Conservation (phyloP, 37 sponge, comb jelly and placozoan species). For the Halichondria panicea region DNA sequence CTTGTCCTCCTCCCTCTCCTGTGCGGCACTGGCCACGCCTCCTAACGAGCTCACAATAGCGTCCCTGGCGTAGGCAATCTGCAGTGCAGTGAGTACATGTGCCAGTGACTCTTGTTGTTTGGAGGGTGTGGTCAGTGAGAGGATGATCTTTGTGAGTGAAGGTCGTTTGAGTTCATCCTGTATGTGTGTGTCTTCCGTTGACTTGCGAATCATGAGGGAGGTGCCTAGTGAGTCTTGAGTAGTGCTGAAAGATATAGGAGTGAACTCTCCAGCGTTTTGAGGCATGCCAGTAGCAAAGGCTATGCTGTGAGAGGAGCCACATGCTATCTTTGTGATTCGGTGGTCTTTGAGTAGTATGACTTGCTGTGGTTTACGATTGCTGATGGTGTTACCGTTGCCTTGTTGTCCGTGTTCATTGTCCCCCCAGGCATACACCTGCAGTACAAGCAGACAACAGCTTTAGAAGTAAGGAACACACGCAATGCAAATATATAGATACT, state of each 20-base stretch:
- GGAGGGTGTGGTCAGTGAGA: conserved; percentile 56
- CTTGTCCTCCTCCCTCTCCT: conserved; percentile 36
- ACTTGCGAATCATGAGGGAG: conserved; percentile 9
- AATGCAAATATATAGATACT: no score
- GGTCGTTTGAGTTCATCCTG: conserved; percentile 59
- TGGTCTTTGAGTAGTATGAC: conserved; percentile 51
- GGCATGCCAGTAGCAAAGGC: conserved; percentile 61
- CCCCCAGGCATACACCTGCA: conserved; percentile 92
- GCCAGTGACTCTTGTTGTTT: conserved; percentile 69
- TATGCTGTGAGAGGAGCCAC: conserved; percentile 94
- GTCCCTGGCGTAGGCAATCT: conserved; percentile 87
- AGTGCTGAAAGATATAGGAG: conserved; percentile 60
- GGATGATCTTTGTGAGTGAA: conserved; percentile 77
- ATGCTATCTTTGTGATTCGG: conserved; percentile 75
- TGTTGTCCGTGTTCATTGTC: conserved; percentile 95
- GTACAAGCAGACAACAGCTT: neutral
- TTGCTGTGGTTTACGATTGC: conserved; percentile 67
- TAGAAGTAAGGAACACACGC: no score
- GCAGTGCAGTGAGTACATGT: conserved; percentile 79
- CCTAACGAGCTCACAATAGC: conserved; percentile 82
- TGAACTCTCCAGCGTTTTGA: conserved; percentile 49
- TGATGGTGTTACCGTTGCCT: conserved; percentile 59
- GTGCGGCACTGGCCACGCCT: conserved; percentile 66
- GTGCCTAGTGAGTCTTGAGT: conserved; percentile 78
- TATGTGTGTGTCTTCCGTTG: conserved; percentile 3